These are phyloP conservation scores for Acestrorhynchus altus DNA, from an alignment of 2,797 vertebrate species.

Conservation along the genomic window DNA sequence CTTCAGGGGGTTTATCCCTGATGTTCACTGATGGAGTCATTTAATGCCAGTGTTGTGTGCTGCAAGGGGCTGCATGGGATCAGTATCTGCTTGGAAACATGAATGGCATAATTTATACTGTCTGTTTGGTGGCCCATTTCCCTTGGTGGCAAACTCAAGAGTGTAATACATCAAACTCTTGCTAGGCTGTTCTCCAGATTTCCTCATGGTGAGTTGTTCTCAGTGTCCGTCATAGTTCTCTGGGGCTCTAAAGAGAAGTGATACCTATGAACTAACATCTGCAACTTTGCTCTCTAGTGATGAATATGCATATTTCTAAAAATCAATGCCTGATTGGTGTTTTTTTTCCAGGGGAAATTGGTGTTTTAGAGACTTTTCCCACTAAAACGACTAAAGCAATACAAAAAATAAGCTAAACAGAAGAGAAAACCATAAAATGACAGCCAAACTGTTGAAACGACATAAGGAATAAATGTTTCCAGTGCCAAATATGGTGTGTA, in stretches of 20 bases:
- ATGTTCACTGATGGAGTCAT: background rate
- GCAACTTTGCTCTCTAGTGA: background rate
- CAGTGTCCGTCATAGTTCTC: background rate
- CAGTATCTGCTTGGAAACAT: slow-evolving; percentile 3
- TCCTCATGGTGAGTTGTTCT: background rate
- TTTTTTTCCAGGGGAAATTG: too few relatives aligned
- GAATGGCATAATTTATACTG: background rate
- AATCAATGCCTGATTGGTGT: too few relatives aligned
- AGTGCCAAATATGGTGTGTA: too few relatives aligned
- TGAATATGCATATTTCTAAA: too few relatives aligned
- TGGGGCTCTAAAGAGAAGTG: background rate
- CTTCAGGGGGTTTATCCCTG: background rate
- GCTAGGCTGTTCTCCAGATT: background rate
- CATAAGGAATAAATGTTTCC: too few relatives aligned
- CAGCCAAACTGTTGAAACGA: too few relatives aligned
- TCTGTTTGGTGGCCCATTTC: background rate
- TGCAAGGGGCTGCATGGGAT: background rate
- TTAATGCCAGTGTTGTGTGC: background rate
- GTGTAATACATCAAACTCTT: background rate
- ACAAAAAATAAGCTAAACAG: too few relatives aligned
- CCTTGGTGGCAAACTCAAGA: background rate
- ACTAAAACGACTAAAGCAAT: too few relatives aligned
- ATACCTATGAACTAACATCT: background rate
- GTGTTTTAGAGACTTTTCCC: too few relatives aligned
- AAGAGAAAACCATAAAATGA: too few relatives aligned